Base-by-base conservation (phyloP, 2,888 invertebrate genomes). In the Meiosimyza decipiens region DNA sequence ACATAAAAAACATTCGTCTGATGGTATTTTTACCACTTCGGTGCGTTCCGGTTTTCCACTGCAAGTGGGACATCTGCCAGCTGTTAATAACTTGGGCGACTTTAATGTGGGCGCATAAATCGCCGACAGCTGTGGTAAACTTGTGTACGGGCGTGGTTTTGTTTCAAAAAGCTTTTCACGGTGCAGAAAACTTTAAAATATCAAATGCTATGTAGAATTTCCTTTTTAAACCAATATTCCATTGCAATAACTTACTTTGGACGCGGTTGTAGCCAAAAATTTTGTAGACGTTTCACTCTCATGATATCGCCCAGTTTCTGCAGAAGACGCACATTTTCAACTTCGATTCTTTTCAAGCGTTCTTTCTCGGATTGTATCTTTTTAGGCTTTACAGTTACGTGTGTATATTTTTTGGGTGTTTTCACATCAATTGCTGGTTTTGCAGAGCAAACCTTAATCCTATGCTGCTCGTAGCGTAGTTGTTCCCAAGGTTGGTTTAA, bases 401-500 rank as follows among this genome's bases (percentile, higher is more conserved):
- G 94, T 13, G 90, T 89, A 78, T 93, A 89, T 59, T 88, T 82
- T 0, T 89, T 81, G 11, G 94, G 93, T n/a, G 91, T 86, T 57
- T 88, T 87, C 77, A 89, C 90, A 87, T 94, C 93, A 71, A 93
- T 90, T 6, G 91, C 91, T 6, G 93, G 90, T 71, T 91, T 85
- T 2, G 93, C 93, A 22, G 90, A 89, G 76, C 88, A 84, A 4
- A 94, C 91, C 88, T 93, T 93, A 76, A 88, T 87, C 71, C 92
- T 88, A 82, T 94, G 94, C 80, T 93, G 91, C 78, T 91, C 90
- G 85, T 90, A 93, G 74, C 91, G 88, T 77, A 92, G 88, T 64
- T 91, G 89, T 80, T 92, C 90, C 92, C 93, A 93, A 1, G 93
- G 94, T 77, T 91, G 89, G 71, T 91, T 88, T 69, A 93, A 87